phyloP scores from a whole-genome alignment of 2,113 vertebrate genomes.

The Cynocephalus volans region DNA sequence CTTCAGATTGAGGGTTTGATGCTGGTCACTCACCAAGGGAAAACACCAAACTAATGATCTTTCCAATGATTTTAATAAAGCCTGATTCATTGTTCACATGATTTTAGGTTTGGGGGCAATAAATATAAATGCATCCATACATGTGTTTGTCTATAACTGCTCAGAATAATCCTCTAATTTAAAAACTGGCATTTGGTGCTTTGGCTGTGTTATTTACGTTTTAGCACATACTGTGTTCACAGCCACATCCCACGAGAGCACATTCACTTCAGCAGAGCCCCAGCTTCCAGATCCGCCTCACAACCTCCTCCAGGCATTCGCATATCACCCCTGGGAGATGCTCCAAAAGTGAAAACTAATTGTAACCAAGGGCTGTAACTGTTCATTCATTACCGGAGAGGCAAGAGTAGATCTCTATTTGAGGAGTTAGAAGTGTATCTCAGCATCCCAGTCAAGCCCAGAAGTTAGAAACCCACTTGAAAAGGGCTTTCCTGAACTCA shows the following conservation, averaged over 20 bases:
- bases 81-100: conserved; percentile 50
- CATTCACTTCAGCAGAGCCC: conserved; percentile 41
- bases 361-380: conserved; percentile 74
- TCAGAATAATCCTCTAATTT: conserved; percentile 59
- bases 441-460: neutral
- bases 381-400: conserved; percentile 77
- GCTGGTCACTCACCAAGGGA: conserved; percentile 65
- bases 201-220: conserved; percentile 74
- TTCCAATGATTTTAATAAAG: conserved; percentile 51
- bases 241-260: conserved; percentile 60
- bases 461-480: conserved; percentile 21
- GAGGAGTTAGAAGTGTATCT: conserved; percentile 52
- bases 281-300: conserved; percentile 52
- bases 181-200: conserved; percentile 68
- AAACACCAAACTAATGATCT: conserved; percentile 53
- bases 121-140: conserved; percentile 48
- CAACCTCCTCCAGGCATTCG: conserved; percentile 58
- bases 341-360: conserved; percentile 75
- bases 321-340: conserved; percentile 65
- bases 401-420: conserved; percentile 55
- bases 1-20: conserved; percentile 49
- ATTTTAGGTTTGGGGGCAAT: neutral
- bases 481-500: conserved; percentile 52
- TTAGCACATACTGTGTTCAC: conserved; percentile 72
- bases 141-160: conserved; percentile 13